Base-by-base conservation (phyloP, 1,140 invertebrate genomes). In the Melipona quadrifasciata region DNA sequence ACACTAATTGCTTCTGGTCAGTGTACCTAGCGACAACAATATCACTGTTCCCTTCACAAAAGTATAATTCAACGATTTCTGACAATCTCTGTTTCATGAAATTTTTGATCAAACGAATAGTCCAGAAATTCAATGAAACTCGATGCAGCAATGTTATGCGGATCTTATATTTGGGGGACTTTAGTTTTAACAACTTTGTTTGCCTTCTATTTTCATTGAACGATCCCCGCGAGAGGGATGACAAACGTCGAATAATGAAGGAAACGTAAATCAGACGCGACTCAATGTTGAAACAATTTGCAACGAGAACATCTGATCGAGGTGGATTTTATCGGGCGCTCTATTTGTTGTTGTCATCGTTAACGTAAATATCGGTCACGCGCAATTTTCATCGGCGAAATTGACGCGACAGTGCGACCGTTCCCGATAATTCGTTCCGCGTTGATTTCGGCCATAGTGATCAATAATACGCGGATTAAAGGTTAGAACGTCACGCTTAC, bases 401-500 rank as follows among this genome's bases (percentile, higher is more conserved):
- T n/a, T 61, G 58, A 61, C 58, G 1, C n/a, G 11, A 61, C 31
- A 11, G 10, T 39, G 14, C 21, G 0, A 10, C 10, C 24, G 24
- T 14, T 47, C 6, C 4, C 17, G 39, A 47, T 82, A 75, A 82
- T 82, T 34, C 55, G 65, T 81, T 61, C 16, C 27, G 27, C 21
- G 47, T n/a, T n/a, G 47, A 81, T 39, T 74, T 34, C 39, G 55
- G 5, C 2, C 16, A 47, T 71, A 6, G 14, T 71, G 19, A 21
- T 51, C 34, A 14, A 51, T 14, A 47, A 27, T 16, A 47, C 5
- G 19, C 11, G 14, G 5, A 51, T 64, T 34, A 34, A 64, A 53
- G 24, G 57, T 73, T 58, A 24, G n/a, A n/a, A 16, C 47, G 21
- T 6, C 2, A 10, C 6, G 2, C 0, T 10, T 27, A 27, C 14